Evolutionary conservation across 2,888 invertebrate species (phyloP), one percentile per base, ranked within the genome.

Genomic region (Philereme transversata): DNA sequence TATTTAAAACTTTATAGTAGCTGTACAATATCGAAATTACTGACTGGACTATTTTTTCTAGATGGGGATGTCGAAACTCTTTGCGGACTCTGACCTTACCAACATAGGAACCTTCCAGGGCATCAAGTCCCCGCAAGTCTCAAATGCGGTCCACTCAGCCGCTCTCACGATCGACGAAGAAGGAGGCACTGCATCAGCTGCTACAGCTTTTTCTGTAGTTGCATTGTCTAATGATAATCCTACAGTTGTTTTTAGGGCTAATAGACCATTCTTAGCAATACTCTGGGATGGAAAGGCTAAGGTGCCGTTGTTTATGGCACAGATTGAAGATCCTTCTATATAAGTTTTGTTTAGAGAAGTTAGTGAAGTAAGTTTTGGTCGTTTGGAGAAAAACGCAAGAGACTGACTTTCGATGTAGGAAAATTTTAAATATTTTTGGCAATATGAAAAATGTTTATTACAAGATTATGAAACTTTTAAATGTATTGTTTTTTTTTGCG

Each of bases 151-250:
- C 3, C 94, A 94, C 70, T 88, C 92, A 11, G 92, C 93, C 0
- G 77, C 83, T 11, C 70, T 94, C n/a, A 85, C 90, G 1, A 89
- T 94, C 1, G 93, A 94, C 49, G 93, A 94, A 64, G 74, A 86
- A 51, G 94, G 94, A 8, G 90, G 88, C 0, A 80, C 84, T 1
- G 93, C 93, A 0, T 83, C 93, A 0, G 93, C 92, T 1, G 88
- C 90, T 0, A 87, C 91, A 1, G 77, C 84, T 0, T 83, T 93
- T 35, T 81, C 86, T 4, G 92, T 87, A 0, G 87, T 93, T 0
- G 92, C 93, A 1, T 71, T 93, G 4, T 92, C 93, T 1, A 86
- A 88, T 38, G 85, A 87, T n/a, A 80, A 84, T 0, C 81, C 87
- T 3, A 68, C 83, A 5, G 61, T 84, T 0, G 58, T 74, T 3